Percentiles rank a stretch among this genome's conserved stretches.
Evolutionary conservation across 2,888 invertebrate species (phyloP).

Genomic region (Cotesia congregata): DNA sequence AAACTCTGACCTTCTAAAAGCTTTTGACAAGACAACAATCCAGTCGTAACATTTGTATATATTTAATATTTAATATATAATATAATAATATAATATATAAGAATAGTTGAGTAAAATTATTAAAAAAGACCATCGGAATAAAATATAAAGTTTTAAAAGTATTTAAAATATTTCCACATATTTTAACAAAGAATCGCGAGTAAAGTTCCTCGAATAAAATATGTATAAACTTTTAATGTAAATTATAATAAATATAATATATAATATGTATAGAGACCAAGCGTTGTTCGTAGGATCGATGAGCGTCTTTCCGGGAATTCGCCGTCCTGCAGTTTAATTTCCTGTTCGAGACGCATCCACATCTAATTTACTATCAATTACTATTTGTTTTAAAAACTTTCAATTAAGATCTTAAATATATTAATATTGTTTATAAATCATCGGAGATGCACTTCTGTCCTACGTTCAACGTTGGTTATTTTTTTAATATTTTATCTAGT

Average conservation of each 20-base stretch:
- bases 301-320: slow-evolving; percentile 37
- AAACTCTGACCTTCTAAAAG: neutral
- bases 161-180: slow-evolving; percentile 17
- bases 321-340: slow-evolving; percentile 37
- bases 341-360: slow-evolving; percentile 32
- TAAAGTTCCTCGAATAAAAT: slow-evolving; percentile 57
- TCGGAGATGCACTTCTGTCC: slow-evolving; percentile 38
- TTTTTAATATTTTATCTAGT: slow-evolving; percentile 46
- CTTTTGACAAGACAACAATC: neutral
- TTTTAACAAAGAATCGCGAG: slow-evolving; percentile 51
- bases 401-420: neutral
- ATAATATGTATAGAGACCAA: slow-evolving; percentile 49
- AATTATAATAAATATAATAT: slow-evolving; percentile 45
- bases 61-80: slow-evolving; percentile 40
- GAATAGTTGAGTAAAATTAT: neutral
- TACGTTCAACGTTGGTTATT: slow-evolving; percentile 46
- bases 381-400: slow-evolving; percentile 16
- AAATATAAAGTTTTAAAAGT: too few species aligned
- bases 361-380: slow-evolving; percentile 15
- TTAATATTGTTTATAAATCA: slow-evolving; percentile 7
- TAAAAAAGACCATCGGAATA: neutral
- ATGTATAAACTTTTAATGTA: slow-evolving; percentile 57
- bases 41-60: neutral
- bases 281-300: slow-evolving; percentile 52
- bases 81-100: slow-evolving; percentile 42